Conservation (phyloP, 2,797 vertebrate species). For the Sus cebifrons region DNA sequence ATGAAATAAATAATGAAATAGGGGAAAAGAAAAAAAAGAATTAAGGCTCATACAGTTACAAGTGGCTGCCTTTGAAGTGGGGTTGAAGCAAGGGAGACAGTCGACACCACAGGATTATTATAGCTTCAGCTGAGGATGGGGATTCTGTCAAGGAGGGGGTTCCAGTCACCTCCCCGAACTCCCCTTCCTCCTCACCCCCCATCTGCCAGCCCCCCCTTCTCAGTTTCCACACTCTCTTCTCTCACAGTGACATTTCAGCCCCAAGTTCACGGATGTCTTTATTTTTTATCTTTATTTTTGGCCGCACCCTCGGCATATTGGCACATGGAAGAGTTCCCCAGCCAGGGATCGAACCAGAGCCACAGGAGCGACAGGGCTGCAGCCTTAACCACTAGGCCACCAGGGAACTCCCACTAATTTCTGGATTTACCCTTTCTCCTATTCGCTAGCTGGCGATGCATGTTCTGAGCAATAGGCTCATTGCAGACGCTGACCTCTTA, state of each 20-base stretch:
- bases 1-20: no score
- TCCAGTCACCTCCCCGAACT: neutral
- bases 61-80: neutral
- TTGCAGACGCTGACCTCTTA: neutral
- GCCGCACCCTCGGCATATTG: no score
- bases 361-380: no score
- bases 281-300: no score
- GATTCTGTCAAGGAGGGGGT: neutral
- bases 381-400: no score
- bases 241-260: neutral
- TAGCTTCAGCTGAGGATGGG: neutral
- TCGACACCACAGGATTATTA: neutral
- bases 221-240: no score
- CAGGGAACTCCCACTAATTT: no score
- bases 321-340: no score
- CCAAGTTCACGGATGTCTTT: no score
- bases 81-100: neutral
- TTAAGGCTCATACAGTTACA: neutral
- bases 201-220: fast-evolving
- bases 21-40: neutral
- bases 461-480: neutral
- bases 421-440: neutral
- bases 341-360: no score
- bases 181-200: neutral
- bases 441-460: neutral